These are phyloP conservation scores for Chrysaora quinquecirrha DNA, from an alignment of 30 jellyfish, hydroid and myxozoan species.

Conservation along the genomic window DNA sequence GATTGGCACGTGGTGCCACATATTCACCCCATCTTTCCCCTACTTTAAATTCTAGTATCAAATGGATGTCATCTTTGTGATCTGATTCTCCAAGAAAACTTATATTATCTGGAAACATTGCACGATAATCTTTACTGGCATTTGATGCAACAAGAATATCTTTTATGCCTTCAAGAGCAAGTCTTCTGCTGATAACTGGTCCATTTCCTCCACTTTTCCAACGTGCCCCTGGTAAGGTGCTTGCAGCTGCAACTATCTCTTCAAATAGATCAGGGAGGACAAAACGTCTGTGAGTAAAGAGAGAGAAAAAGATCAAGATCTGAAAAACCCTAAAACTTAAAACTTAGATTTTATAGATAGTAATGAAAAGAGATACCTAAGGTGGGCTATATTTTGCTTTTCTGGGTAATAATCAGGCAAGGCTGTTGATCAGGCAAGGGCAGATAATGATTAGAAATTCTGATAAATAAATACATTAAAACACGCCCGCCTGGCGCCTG, in stretches of 20 bases:
- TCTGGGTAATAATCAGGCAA: too few species aligned
- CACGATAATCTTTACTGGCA: conserved; percentile 62
- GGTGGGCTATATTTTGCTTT: too few species aligned
- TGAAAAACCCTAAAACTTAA: conserved; percentile 29
- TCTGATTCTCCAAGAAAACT: conserved; percentile 66
- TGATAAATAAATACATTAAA: too few species aligned
- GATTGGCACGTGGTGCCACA: conserved; percentile 88
- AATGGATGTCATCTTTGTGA: conserved; percentile 83
- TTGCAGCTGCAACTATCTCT: conserved; percentile 56
- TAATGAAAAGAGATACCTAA: neutral
- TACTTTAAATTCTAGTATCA: conserved; percentile 84
- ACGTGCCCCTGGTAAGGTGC: conserved; percentile 44
- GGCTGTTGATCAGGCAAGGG: too few species aligned
- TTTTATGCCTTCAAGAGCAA: conserved; percentile 76
- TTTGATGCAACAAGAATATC: conserved; percentile 76
- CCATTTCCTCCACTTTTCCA: conserved; percentile 98
- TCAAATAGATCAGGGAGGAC: conserved; percentile 57
- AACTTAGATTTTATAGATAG: neutral
- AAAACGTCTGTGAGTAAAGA: conserved; percentile 30
- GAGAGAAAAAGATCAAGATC: too few species aligned
- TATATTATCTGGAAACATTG: conserved; percentile 56
- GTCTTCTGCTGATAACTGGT: conserved; percentile 82
- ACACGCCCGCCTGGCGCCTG: too few species aligned
- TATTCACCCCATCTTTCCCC: conserved; percentile 89
- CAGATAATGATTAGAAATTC: too few species aligned